phyloP scores from a whole-genome alignment of 2,797 vertebrate species.

The Poecilia velifera region DNA sequence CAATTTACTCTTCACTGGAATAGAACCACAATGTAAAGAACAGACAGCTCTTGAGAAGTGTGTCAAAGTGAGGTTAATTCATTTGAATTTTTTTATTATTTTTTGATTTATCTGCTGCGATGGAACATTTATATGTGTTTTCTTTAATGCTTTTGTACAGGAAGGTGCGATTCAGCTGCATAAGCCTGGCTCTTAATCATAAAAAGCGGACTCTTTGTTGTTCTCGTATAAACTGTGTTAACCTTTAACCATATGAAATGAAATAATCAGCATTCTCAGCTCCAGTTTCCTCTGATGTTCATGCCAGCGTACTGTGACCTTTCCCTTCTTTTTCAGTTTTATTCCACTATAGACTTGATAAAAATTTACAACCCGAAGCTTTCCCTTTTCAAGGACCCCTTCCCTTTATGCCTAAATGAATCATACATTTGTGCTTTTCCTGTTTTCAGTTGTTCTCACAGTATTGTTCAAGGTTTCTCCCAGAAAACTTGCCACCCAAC shows the following conservation, averaged over 20 bases:
- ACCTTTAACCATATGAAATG: neutral
- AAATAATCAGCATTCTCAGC: neutral
- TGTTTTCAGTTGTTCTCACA: neutral
- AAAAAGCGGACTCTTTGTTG: fast-evolving
- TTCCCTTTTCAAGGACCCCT: neutral
- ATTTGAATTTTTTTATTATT: neutral
- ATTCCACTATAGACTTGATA: neutral
- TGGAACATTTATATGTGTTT: neutral
- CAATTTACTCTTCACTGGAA: neutral
- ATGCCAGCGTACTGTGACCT: neutral
- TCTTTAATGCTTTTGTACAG: neutral
- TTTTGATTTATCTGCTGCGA: neutral
- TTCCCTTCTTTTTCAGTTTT: neutral
- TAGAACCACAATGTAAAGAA: neutral
- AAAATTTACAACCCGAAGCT: conserved; percentile 1
- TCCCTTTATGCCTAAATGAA: neutral
- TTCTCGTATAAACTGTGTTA: neutral
- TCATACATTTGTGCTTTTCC: neutral
- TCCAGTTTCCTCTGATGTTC: conserved; percentile 1
- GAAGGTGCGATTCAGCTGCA: neutral
- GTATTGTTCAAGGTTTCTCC: neutral
- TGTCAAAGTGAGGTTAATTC: neutral
- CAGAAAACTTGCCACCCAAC: too few species aligned
- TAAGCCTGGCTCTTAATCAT: neutral
- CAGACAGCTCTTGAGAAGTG: neutral